These are phyloP conservation scores for Sarcoramphus papa DNA, from an alignment of 2,797 vertebrate genomes.

Conservation along the genomic window DNA sequence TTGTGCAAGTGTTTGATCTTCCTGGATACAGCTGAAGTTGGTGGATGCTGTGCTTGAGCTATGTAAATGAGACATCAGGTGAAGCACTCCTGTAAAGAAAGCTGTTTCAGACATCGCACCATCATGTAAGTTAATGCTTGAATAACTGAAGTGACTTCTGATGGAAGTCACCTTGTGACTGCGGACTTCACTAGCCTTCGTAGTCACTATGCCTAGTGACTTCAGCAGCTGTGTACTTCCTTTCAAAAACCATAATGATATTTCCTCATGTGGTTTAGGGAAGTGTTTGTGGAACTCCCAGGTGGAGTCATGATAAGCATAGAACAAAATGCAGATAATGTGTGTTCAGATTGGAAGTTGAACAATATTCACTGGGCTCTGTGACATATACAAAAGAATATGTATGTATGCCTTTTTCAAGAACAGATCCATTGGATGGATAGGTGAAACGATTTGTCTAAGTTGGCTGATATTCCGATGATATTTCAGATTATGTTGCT, in stretches of 20 bases:
- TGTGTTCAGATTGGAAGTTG: neutral
- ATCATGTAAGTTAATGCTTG: neutral
- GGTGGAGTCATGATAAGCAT: neutral
- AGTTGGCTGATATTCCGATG: neutral
- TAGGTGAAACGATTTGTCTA: neutral
- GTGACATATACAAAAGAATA: neutral
- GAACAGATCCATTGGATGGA: neutral
- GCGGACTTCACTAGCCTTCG: neutral
- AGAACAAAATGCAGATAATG: neutral
- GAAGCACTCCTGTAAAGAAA: neutral
- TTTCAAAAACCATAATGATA: neutral
- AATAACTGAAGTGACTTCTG: neutral
- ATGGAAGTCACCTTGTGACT: neutral
- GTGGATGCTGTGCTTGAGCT: neutral
- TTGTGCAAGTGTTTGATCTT: neutral
- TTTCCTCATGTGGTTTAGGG: neutral
- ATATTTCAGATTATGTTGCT: neutral
- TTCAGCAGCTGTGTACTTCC: neutral
- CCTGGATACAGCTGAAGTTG: neutral
- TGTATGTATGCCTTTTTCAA: neutral
- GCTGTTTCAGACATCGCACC: neutral
- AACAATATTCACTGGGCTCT: neutral
- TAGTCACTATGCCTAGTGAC: neutral
- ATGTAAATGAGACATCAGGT: neutral
- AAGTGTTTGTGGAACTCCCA: neutral